Evolutionary conservation across 2,888 invertebrate genomes (phyloP).

Genomic region (Rhynchonema sp.): DNA sequence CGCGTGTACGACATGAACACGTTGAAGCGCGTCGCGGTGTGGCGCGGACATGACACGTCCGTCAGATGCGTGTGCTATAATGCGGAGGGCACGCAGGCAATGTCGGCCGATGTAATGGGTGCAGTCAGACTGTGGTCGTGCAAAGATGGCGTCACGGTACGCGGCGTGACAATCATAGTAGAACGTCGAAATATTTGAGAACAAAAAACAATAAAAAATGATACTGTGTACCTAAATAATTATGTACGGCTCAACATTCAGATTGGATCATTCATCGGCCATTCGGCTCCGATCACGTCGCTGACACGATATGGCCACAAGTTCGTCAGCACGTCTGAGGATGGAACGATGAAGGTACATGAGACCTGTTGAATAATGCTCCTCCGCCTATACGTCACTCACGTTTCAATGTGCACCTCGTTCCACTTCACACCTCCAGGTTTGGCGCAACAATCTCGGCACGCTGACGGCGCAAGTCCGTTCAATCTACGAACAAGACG

Average conservation of each 20-base stretch:
- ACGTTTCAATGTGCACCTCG: too few species aligned
- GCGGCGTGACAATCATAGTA: too few species aligned
- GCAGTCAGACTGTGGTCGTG: not conserved
- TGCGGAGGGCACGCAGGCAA: not conserved
- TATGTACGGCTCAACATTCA: too few species aligned
- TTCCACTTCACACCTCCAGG: not conserved
- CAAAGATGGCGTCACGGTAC: not conserved
- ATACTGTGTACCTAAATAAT: too few species aligned
- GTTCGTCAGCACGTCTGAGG: not conserved
- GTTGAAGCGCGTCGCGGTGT: not conserved
- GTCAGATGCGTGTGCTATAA: not conserved
- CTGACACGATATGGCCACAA: not conserved
- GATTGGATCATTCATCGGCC: not conserved
- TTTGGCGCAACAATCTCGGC: not conserved
- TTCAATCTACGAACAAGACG: not conserved
- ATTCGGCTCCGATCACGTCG: not conserved
- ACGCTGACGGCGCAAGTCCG: not conserved
- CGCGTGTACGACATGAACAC: not conserved
- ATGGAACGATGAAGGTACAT: not conserved
- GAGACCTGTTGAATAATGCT: not conserved
- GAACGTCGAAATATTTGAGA: too few species aligned
- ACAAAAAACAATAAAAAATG: too few species aligned
- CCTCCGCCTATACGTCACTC: too few species aligned
- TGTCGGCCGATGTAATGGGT: not conserved
- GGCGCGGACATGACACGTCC: not conserved